Conservation (phyloP, 2,113 vertebrate genomes). For the Danio rerio region DNA sequence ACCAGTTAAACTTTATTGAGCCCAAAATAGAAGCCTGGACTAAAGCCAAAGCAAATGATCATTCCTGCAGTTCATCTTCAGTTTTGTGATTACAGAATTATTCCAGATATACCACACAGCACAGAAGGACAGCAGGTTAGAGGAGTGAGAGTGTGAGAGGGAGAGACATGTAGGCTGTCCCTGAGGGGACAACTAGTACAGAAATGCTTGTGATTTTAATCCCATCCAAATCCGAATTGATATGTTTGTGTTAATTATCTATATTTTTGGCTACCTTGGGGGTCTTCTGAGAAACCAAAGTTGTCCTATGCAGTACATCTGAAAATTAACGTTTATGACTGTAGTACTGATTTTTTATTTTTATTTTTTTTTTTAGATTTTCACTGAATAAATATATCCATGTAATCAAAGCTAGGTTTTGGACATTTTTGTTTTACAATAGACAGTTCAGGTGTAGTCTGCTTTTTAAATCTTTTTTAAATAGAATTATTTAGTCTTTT, state of each 20-base stretch:
- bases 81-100: background rate
- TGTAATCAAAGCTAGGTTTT: background rate
- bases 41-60: constrained; percentile 8
- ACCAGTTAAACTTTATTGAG: background rate
- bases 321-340: background rate
- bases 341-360: background rate
- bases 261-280: background rate
- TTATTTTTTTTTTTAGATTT: background rate
- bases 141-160: background rate
- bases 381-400: background rate
- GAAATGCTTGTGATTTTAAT: constrained; percentile 1
- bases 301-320: background rate
- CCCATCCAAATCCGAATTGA: background rate
- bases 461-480: too few relatives aligned
- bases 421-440: too few relatives aligned
- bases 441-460: too few relatives aligned
- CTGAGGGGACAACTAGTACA: background rate
- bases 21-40: constrained; percentile 6
- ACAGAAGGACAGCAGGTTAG: background rate
- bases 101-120: background rate
- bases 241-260: background rate
- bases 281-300: background rate
- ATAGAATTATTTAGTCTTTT: too few relatives aligned
- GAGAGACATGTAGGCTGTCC: background rate
- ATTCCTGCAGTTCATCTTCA: background rate